Conservation (phyloP, 2,113 vertebrate genomes). For the Budorcas taxicolor region DNA sequence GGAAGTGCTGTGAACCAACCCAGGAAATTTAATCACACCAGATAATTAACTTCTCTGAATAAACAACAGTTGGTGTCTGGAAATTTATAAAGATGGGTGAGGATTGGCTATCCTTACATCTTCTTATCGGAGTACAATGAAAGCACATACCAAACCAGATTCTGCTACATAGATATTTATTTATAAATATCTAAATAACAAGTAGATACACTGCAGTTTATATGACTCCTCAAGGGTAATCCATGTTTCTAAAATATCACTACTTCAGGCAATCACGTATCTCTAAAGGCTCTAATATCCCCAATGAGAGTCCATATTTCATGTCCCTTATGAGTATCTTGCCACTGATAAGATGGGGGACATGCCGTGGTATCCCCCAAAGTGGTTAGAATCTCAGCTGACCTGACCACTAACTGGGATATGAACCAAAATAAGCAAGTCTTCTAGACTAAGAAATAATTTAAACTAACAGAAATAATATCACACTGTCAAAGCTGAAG, state of each 20-base stretch:
- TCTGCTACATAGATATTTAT: neutral
- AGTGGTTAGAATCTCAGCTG: neutral
- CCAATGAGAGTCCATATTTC: neutral
- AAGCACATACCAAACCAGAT: slow-evolving; percentile 15
- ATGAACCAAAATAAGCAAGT: neutral
- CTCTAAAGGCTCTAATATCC: neutral
- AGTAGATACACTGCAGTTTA: neutral
- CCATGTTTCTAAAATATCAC: neutral
- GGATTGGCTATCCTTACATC: neutral
- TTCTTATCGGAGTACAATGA: neutral
- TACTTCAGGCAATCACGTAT: neutral
- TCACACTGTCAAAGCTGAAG: neutral
- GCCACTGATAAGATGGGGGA: neutral
- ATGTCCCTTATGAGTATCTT: neutral
- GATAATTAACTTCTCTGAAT: neutral
- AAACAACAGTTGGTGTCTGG: neutral
- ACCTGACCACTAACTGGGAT: neutral
- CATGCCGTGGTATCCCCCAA: neutral
- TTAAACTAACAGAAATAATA: neutral
- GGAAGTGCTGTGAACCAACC: neutral
- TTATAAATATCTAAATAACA: neutral
- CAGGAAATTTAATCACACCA: neutral
- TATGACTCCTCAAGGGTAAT: neutral
- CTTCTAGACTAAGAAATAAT: neutral
- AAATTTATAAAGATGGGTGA: slow-evolving; percentile 2